Base-by-base conservation (phyloP, 2,888 invertebrate species). In the Lymantria monacha region DNA sequence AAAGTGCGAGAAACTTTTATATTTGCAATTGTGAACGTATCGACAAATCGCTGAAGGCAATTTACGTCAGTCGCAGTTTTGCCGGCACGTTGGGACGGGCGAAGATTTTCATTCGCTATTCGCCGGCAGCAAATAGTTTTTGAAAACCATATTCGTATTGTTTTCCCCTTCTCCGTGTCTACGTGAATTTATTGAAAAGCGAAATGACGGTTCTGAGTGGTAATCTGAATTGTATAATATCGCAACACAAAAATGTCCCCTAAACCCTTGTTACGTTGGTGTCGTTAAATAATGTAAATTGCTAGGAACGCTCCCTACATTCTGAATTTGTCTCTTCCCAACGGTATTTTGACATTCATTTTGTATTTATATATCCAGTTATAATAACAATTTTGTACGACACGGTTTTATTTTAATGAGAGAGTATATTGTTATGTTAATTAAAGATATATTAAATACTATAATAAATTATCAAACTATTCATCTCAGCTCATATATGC, bases 21-120 rank as follows among this genome's bases (percentile, higher is more conserved):
- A 67, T 70, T 70, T 72, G 66, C 22, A 63, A 59, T 57, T 55
- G 64, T 57, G 66, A 64, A 69, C 69, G 69, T 70, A 72, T 64
- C 66, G 63, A 61, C 62, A 65, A 58, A 74, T 76, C 64, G 75
- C 72, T 61, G 47, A 45, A 45, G 72, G 75, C 72, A 67, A 69
- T 72, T 74, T 64, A 64, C 59, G 70, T 66, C 68, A 59, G 53
- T 59, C 53, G 62, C 57, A 61, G 58, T 59, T 66, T 55, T 49
- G 48, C 30, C 22, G 47, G 46, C 52, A 59, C 64, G 62, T 54
- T 60, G 55, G 48, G 50, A 50, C 37, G 58, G 57, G 59, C 53
- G 55, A 44, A 50, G 55, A 52, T 57, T 61, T 51, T 58, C 57
- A 55, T 51, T 36, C 15, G 52, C 22, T 22, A 22, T 22, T 5